Evolutionary conservation across 2,888 invertebrate genomes (phyloP).

Genomic region (Sarcophaga variegata): DNA sequence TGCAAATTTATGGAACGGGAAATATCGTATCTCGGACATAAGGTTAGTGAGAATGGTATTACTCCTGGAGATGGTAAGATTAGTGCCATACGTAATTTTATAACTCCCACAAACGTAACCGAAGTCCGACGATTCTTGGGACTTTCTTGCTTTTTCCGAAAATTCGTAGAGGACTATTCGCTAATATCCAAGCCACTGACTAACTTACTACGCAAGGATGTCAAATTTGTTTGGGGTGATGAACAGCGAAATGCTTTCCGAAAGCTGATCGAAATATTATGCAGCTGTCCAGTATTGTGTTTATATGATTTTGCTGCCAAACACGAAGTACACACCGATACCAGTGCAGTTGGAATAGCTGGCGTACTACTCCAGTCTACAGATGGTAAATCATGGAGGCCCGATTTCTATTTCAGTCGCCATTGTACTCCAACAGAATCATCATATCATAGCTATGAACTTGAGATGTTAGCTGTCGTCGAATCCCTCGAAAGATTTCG

Average conservation of each 20-base stretch:
- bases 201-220: not conserved
- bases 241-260: constrained; percentile 6
- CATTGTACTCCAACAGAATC: too few relatives aligned
- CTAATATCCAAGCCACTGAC: constrained; percentile 69
- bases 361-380: not conserved
- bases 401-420: too few relatives aligned
- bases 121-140: constrained; percentile 33
- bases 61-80: constrained; percentile 36
- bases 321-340: constrained; percentile 29
- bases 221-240: too few relatives aligned
- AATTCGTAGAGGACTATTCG: constrained; percentile 52
- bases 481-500: too few relatives aligned
- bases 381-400: too few relatives aligned
- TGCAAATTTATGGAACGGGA: too few relatives aligned
- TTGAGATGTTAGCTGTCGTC: too few relatives aligned
- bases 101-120: not conserved
- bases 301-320: too few relatives aligned
- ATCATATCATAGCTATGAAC: too few relatives aligned
- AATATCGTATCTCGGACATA: too few relatives aligned
- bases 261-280: not conserved
- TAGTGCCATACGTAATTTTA: constrained; percentile 14
- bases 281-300: not conserved
- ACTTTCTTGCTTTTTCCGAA: constrained; percentile 51
- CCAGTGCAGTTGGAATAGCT: constrained; percentile 40
- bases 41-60: not conserved